These are phyloP conservation scores for Aethina tumida DNA, from an alignment of 1,140 invertebrate genomes.

Conservation along the genomic window DNA sequence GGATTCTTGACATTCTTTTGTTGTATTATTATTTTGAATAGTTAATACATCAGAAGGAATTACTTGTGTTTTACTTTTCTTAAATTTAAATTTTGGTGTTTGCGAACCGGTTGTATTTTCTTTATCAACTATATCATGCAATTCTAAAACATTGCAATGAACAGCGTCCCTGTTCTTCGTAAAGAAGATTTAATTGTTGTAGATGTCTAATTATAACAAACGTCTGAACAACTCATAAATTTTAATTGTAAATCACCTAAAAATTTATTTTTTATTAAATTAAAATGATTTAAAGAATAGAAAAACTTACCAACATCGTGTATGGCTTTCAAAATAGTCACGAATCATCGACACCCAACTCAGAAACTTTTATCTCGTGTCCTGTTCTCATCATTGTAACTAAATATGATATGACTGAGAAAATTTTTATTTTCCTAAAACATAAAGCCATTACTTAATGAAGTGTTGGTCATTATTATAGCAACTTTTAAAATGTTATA, in stretches of 20 bases:
- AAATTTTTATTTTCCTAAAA: constrained; percentile 10
- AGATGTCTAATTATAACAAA: constrained; percentile 25
- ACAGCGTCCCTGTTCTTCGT: constrained; percentile 14
- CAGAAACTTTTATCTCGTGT: constrained; percentile 21
- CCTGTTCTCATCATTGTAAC: constrained; percentile 19
- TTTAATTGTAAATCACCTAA: constrained; percentile 5
- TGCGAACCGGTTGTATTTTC: no score
- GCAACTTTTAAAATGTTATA: constrained; percentile 9
- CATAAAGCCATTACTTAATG: no score
- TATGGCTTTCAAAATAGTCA: constrained; percentile 12
- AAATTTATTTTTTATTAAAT: constrained; percentile 11
- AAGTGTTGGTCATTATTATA: no score
- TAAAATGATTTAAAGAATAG: constrained; percentile 7
- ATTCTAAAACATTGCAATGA: neutral
- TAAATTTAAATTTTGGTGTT: no score
- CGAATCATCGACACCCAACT: constrained; percentile 17
- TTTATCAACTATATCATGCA: no score
- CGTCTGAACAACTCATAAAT: constrained; percentile 13
- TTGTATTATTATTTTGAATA: no score
- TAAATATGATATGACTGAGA: constrained; percentile 20
- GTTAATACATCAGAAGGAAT: no score
- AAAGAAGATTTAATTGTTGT: constrained; percentile 13
- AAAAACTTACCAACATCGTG: constrained; percentile 5
- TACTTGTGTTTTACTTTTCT: no score
- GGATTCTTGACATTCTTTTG: no score